Evolutionary conservation across 2,797 vertebrate species (phyloP).

Genomic region (Liparis tanakae): DNA sequence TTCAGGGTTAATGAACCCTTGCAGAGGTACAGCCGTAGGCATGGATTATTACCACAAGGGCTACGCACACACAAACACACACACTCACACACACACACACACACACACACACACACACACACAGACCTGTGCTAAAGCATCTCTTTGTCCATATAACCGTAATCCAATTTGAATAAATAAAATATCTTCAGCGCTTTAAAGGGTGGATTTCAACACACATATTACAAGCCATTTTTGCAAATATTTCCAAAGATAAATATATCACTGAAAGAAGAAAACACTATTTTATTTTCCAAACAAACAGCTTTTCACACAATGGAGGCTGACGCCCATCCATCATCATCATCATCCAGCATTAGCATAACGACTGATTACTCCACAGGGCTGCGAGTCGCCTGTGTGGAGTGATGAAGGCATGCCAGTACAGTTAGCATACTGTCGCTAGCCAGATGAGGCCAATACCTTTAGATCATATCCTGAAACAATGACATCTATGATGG

Average conservation of each 20-base stretch:
- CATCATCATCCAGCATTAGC: conserved; percentile 70
- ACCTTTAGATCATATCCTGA: conserved; percentile 65
- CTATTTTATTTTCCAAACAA: conserved; percentile 39
- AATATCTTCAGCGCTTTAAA: conserved; percentile 25
- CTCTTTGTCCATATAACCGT: conserved; percentile 38
- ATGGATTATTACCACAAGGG: conserved; percentile 55
- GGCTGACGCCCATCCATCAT: conserved; percentile 69
- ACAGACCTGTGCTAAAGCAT: conserved; percentile 16
- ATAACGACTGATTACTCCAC: conserved; percentile 71
- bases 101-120: conserved; percentile 31
- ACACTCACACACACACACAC: conserved; percentile 33
- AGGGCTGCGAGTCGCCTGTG: conserved; percentile 53
- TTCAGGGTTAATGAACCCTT: conserved; percentile 80
- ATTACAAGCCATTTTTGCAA: conserved; percentile 41
- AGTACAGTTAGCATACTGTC: conserved; percentile 71
- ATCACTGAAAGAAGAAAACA: conserved; percentile 34
- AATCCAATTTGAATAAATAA: conserved; percentile 20
- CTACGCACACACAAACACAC: conserved; percentile 31
- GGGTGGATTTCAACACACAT: conserved; percentile 35
- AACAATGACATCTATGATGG: conserved; percentile 60
- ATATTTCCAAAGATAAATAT: conserved; percentile 34
- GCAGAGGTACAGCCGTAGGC: conserved; percentile 69
- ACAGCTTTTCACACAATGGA: conserved; percentile 53
- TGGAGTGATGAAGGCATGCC: conserved; percentile 68
- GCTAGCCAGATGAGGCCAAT: conserved; percentile 74